Base-by-base conservation (phyloP, 2,113 vertebrate species). In the Tricholaema leucomelas region DNA sequence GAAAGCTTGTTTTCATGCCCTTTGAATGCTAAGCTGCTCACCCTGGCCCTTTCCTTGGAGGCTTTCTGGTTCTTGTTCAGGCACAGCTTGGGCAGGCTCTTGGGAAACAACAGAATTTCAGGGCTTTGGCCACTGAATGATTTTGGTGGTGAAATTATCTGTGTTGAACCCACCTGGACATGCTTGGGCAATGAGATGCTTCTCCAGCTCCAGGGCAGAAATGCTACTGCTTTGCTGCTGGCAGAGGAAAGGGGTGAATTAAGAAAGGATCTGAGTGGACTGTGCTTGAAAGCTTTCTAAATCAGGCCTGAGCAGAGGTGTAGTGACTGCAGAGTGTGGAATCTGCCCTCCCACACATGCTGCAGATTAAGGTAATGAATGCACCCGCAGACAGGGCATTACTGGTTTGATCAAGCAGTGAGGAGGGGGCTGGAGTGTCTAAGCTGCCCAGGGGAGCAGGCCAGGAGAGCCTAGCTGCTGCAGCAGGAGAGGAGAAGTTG, bases 291-390 rank as follows among this genome's bases (percentile, higher is more conserved):
- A 71, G 20, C 38, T 66, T 95, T 93, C 90, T 81, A 93, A 92
- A 90, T 94, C 52, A 71, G 79, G 64, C 72, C 76, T 58, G n/a
- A 83, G 79, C 91, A 93, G 91, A 88, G 79, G 75, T 85, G 72
- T 85, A 64, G 44, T 85, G 89, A 79, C 16, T 88, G 20, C 31
- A 38, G 11, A 3, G 42, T 38, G 50, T 64, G 91, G 94, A 90
- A 91, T 93, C 23, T 63, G 33, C 31, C 71, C 23, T 82, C 85
- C 91, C 56, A 94, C 91, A 73, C 17, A 10, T 11, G 55, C 30
- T 80, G 46, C 87, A 94, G 75, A 73, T 85, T 82, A 66, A 61
- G 56, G 71, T 40, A 63, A 89, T 63, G 87, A 89, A 66, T 73
- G 75, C 25, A 59, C 15, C 15, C 1, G 0, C 71, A 91, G 50